Base-by-base conservation (phyloP, 2,888 invertebrate genomes). In the Crossocerus cetratus region DNA sequence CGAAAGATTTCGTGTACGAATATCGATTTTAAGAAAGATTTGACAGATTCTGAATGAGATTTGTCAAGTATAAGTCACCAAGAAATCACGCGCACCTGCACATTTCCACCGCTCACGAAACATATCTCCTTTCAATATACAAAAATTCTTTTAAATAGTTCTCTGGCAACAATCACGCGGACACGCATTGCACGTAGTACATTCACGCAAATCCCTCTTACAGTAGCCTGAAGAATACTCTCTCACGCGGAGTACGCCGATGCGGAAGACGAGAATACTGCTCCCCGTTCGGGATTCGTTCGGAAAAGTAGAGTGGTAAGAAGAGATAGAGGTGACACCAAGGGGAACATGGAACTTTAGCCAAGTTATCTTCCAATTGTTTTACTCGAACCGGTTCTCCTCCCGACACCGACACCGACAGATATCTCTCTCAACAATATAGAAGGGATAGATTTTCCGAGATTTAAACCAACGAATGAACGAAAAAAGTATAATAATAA, bases 221-320 rank as follows among this genome's bases (percentile, higher is more conserved):
- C 67, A 65, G 42, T 22, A 60, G 13, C 59, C 62, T 53, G 32
- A 32, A 32, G 11, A 32, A 32, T 32, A 32, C 32, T 69, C 57
- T 57, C 65, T 60, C 65, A 62, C 68, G 55, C 54, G 58, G 72
- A 74, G 55, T 75, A 73, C 77, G 71, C 70, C 76, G 68, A 74
- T 81, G 78, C 80, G 84, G 86, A 86, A 87, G 86, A 86, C 87
- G 78, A 86, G 78, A 82, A 86, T 87, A 87, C 87, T 86, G 84
- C 81, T 84, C 63, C 77, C 78, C 72, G 65, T 78, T 79, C 77
- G 65, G 63, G 66, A 64, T 69, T 73, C 69, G 67, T 62, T 81
- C 81, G 68, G 74, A 55, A 55, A 62, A 44, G 49, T 23, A 55
- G 16, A n/a, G 44, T 20, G 14, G n/a, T 63, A 63, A 42, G n/a